Percentiles rank a stretch among this genome's conserved stretches.
Evolutionary conservation across 2,888 invertebrate species (phyloP).

Genomic region (Thymelicus lineola): DNA sequence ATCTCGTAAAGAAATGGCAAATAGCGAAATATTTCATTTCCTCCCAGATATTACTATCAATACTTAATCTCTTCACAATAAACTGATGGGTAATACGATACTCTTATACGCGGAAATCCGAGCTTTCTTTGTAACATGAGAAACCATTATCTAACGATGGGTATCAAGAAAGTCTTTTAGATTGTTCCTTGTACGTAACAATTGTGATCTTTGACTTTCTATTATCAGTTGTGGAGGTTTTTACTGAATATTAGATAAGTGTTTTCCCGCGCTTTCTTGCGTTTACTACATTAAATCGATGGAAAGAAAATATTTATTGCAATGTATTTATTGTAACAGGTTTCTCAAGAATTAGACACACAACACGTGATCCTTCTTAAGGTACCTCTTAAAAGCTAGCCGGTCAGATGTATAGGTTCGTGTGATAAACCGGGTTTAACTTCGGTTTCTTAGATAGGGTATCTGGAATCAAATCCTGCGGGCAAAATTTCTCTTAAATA

Average conservation of each 20-base stretch:
- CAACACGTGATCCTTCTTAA: too few species aligned
- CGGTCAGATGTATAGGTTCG: too few species aligned
- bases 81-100: background rate
- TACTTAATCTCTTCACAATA: background rate
- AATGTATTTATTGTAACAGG: too few species aligned
- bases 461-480: too few species aligned
- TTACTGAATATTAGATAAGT: background rate
- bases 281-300: background rate
- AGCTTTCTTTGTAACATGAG: background rate
- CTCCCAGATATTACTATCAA: background rate
- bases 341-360: too few species aligned
- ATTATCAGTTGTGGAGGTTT: background rate
- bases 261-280: background rate
- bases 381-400: too few species aligned
- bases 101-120: background rate
- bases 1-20: background rate
- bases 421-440: too few species aligned
- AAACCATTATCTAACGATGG: constrained; percentile 1
- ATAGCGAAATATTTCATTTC: background rate
- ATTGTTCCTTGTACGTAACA: background rate
- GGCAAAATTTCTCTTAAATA: too few species aligned
- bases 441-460: too few species aligned
- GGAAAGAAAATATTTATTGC: background rate
- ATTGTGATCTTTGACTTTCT: background rate
- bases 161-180: background rate